Base-by-base conservation (phyloP, 2,888 invertebrate genomes). In the Chirona hameri region DNA sequence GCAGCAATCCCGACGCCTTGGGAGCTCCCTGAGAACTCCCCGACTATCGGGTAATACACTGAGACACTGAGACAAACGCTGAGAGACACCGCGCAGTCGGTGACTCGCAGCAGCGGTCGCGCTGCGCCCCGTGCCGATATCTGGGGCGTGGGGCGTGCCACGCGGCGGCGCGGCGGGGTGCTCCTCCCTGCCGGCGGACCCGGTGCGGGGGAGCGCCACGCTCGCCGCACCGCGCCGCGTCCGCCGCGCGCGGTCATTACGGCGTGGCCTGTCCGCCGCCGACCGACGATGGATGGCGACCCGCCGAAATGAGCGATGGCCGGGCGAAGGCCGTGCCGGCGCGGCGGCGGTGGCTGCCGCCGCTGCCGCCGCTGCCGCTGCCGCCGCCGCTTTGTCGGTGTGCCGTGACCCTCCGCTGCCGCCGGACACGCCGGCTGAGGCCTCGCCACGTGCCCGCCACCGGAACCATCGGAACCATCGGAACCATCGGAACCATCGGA, bases 241-340 rank as follows among this genome's bases (percentile, higher is more conserved):
- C n/a, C 69, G 69, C 69, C 27, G 69, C 76, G 39, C 2, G 76
- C 76, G 21, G 39, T 76, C 76, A 76, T 76, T 76, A 76, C 76
- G 39, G 24, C 24, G 76, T 39, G 10, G 39, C 46, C 46, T 39
- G 76, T 39, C 76, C 24, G 76, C 76, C 39, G 76, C 46, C 46
- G 76, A 72, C 76, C 5, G 39, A 31, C 76, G 76, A 76, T 76
- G 76, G 76, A 76, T 76, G 39, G 46, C 76, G 76, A 18, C 21
- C 7, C 46, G 76, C 24, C 76, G 76, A 76, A 76, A 46, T 76
- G 76, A 76, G 39, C 76, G 24, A 76, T 76, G 4, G 76, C 21
- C 46, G 46, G 76, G 31, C 72, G 18, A 15, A 5, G 72, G 31
- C 21, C 57, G 57, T 57, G 57, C 57, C 57, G 57, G 1, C 57